A percentile compares a stretch with the other conserved stretches of the same genome.
phyloP scores from a whole-genome alignment of 2,113 vertebrate species.

The Tenebrosternarchus preto region DNA sequence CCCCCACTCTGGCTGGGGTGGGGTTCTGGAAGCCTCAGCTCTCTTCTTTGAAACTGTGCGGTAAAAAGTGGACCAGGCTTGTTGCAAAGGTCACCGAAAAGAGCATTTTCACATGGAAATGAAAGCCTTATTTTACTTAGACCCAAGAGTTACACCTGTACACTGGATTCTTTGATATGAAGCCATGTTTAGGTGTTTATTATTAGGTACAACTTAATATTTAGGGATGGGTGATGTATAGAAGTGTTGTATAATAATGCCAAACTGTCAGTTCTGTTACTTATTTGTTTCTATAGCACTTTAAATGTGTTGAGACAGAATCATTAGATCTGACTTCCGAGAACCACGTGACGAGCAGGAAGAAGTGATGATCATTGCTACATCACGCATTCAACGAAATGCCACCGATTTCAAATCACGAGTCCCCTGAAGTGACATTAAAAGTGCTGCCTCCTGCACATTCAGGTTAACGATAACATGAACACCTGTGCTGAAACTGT shows the following conservation, averaged over 20 bases:
- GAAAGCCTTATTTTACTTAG: too few species aligned
- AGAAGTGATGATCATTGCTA: background rate
- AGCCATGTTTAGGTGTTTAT: background rate
- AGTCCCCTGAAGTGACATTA: background rate
- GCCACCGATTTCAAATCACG: background rate
- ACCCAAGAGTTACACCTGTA: background rate
- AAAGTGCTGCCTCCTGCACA: background rate
- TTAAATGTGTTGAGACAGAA: too few species aligned
- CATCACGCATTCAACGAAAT: background rate
- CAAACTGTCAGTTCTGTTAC: too few species aligned
- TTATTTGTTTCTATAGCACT: too few species aligned
- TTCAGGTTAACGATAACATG: constrained; percentile 1
- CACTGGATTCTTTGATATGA: background rate
- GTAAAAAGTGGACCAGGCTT: background rate
- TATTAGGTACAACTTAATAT: background rate
- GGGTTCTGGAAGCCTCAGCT: constrained; percentile 19
- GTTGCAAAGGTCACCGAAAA: background rate
- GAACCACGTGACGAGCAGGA: background rate
- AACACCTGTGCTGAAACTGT: background rate
- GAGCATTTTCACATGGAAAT: too few species aligned
- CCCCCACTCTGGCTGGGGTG: background rate
- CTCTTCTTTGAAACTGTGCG: too few species aligned
- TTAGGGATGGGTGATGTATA: background rate
- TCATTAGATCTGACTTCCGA: background rate
- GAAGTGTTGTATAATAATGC: background rate